These are phyloP conservation scores for Antedon mediterranea DNA, from an alignment of 53 echinoderm and acorn worm species.

Conservation along the genomic window DNA sequence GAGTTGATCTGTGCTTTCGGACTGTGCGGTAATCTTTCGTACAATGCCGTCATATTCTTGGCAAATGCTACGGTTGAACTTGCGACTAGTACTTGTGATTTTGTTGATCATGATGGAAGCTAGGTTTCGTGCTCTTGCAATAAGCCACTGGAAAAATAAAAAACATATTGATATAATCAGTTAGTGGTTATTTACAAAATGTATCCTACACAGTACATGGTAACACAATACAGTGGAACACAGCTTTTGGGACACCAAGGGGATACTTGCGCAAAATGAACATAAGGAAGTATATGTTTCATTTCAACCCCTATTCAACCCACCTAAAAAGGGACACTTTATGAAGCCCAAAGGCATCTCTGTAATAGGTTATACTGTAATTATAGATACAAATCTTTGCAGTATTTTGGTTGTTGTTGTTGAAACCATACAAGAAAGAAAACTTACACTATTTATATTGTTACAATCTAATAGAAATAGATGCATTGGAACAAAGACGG, in stretches of 20 bases:
- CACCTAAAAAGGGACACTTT: no score
- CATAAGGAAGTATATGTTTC: no score
- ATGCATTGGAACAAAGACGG: constrained; percentile 92
- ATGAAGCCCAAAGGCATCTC: no score
- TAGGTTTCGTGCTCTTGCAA: constrained; percentile 52
- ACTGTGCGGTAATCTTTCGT: constrained; percentile 62
- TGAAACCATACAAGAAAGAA: background rate
- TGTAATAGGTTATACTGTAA: no score
- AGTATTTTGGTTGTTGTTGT: background rate
- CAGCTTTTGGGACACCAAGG: no score
- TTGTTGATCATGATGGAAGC: constrained; percentile 68
- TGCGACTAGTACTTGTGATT: constrained; percentile 58
- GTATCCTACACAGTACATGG: no score
- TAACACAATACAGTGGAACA: no score
- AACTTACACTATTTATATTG: constrained; percentile 68
- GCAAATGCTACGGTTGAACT: constrained; percentile 90
- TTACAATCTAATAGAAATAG: constrained; percentile 72
- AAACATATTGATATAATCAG: background rate
- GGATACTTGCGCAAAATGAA: no score
- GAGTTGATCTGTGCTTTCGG: constrained; percentile 63
- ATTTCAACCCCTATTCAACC: no score
- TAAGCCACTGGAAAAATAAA: constrained; percentile 49
- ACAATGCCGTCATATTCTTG: constrained; percentile 80
- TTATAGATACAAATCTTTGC: no score
- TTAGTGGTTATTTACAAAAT: no score